phyloP scores from a whole-genome alignment of 2,113 vertebrate species.

The Lepus timidus region DNA sequence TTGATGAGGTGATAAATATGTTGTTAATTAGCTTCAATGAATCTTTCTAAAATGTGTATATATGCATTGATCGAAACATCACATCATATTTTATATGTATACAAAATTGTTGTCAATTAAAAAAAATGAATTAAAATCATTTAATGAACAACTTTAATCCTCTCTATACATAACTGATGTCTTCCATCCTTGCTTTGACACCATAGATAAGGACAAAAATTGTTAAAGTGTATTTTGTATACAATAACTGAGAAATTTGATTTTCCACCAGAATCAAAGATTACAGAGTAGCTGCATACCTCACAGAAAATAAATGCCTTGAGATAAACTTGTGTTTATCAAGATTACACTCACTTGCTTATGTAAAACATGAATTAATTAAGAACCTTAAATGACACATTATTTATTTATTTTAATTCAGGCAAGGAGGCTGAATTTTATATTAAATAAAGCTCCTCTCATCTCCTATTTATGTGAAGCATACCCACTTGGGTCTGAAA shows the following conservation, averaged over 20 bases:
- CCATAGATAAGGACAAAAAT: background rate
- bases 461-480: constrained; percentile 26
- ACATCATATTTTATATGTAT: background rate
- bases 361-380: background rate
- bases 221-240: background rate
- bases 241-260: background rate
- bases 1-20: background rate
- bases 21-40: background rate
- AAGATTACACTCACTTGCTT: background rate
- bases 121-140: background rate
- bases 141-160: constrained; percentile 21
- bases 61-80: background rate
- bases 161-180: background rate
- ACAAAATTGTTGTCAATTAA: background rate
- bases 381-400: background rate
- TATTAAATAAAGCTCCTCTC: constrained; percentile 7
- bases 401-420: constrained; percentile 56
- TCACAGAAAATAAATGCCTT: background rate
- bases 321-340: background rate
- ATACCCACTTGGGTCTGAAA: background rate
- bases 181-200: background rate
- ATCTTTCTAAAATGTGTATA: background rate
- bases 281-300: background rate
- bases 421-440: background rate
- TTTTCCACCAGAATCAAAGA: background rate